These are phyloP conservation scores for Melanotaenia pygmaea DNA, from an alignment of 2,797 vertebrate species.

Conservation along the genomic window DNA sequence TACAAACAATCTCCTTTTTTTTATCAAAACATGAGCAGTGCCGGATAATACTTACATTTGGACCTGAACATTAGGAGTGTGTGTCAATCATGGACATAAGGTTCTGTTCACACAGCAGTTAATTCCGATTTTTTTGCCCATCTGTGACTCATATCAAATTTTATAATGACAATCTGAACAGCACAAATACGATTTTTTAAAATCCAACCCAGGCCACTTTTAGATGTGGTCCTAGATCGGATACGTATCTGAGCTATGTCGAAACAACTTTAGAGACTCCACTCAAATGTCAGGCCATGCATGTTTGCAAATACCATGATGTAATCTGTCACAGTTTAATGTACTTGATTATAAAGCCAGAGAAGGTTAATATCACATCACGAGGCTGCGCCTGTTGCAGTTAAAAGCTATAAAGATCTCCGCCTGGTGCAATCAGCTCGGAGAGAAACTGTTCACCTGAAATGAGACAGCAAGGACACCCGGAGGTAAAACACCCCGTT, in stretches of 20 bases:
- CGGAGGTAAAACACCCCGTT: conserved; percentile 90
- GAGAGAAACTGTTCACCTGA: conserved; percentile 82
- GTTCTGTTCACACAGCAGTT: too few species aligned
- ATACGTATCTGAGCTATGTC: too few species aligned
- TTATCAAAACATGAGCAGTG: conserved; percentile 81
- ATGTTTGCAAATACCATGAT: conserved; percentile 34
- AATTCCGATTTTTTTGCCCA: too few species aligned
- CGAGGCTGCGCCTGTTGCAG: conserved; percentile 30
- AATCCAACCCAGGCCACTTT: too few species aligned
- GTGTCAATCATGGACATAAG: conserved; percentile 1
- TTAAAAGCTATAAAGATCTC: conserved; percentile 74
- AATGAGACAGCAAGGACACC: conserved; percentile 93
- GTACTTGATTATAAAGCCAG: conserved; percentile 59
- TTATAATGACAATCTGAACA: too few species aligned
- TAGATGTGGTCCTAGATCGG: too few species aligned
- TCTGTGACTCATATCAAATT: too few species aligned
- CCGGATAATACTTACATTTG: conserved; percentile 82
- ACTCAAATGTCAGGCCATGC: conserved; percentile 30
- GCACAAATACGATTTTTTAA: too few species aligned
- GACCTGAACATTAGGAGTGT: conserved; percentile 51
- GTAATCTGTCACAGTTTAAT: conserved; percentile 47
- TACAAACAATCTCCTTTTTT: conserved; percentile 81
- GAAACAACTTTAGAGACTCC: background rate
- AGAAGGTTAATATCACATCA: conserved; percentile 62
- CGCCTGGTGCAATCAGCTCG: conserved; percentile 64